phyloP scores from a whole-genome alignment of 30 jellyfish, hydroid and myxozoan species.

The Morbakka virulenta region DNA sequence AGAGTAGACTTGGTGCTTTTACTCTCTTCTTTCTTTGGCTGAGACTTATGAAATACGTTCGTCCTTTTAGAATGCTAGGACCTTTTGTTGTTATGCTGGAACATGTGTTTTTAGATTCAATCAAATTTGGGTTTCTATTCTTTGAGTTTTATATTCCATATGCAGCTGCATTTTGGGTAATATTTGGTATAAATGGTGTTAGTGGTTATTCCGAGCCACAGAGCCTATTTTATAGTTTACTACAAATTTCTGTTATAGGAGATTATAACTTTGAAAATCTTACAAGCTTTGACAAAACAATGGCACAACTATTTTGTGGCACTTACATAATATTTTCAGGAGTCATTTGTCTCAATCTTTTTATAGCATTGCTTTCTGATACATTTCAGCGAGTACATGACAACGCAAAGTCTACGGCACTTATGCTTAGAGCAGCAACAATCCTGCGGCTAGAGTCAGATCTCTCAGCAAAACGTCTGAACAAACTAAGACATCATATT shows the following conservation, averaged over 20 bases:
- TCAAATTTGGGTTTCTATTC: constrained; percentile 53
- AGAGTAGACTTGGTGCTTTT: constrained; percentile 66
- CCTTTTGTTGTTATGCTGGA: constrained; percentile 83
- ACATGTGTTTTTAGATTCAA: constrained; percentile 84
- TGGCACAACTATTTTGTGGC: constrained; percentile 85
- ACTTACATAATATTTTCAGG: constrained; percentile 84
- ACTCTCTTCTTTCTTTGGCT: constrained; percentile 80
- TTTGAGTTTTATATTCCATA: constrained; percentile 83
- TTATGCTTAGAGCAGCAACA: constrained; percentile 86
- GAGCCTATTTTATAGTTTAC: constrained; percentile 65
- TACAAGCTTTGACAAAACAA: constrained; percentile 24
- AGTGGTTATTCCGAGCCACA: constrained; percentile 64
- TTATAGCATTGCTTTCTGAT: constrained; percentile 91
- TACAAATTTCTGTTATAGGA: constrained; percentile 83
- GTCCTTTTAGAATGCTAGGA: constrained; percentile 88
- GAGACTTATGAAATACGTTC: constrained; percentile 85
- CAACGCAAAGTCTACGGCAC: constrained; percentile 94
- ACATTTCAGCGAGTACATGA: constrained; percentile 98
- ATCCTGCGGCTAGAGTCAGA: constrained; percentile 58
- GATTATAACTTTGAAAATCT: constrained; percentile 71
- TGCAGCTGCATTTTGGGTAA: constrained; percentile 91
- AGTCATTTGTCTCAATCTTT: constrained; percentile 78
- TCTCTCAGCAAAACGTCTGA: constrained; percentile 42
- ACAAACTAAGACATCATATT: constrained; percentile 27
- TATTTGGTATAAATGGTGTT: constrained; percentile 67